Evolutionary conservation across 2,797 vertebrate species (phyloP).

Genomic region (Myotis myotis): DNA sequence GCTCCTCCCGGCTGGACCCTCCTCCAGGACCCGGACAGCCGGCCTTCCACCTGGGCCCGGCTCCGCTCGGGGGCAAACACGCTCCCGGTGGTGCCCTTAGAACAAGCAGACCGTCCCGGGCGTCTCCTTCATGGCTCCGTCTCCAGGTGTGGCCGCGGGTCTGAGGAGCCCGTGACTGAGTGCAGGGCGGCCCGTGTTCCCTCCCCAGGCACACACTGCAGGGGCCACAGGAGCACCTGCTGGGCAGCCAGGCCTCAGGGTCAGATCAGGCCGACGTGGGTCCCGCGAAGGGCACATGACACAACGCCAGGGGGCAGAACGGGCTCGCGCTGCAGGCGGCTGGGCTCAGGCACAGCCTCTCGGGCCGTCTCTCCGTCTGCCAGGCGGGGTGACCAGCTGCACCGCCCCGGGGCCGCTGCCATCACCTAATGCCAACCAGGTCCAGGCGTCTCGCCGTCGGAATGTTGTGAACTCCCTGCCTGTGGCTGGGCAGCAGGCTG

Average conservation of each 20-base stretch:
- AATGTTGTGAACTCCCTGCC: not conserved
- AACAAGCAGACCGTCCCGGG: accelerated
- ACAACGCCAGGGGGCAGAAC: accelerated
- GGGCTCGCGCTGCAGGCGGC: accelerated
- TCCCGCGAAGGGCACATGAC: accelerated
- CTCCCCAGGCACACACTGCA: accelerated
- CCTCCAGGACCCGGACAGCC: not conserved
- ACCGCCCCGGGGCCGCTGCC: accelerated
- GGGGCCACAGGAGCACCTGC: not conserved
- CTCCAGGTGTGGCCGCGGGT: not conserved
- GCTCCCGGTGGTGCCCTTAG: accelerated
- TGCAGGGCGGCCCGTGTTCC: not conserved
- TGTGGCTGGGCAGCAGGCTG: not conserved
- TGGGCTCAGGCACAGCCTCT: too few relatives aligned
- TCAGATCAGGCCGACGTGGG: not conserved
- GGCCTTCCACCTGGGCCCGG: not conserved
- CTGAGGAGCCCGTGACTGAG: not conserved
- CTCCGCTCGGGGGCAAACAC: accelerated
- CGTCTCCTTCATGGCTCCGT: accelerated
- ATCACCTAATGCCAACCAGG: not conserved
- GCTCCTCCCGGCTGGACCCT: not conserved
- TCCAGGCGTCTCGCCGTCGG: accelerated
- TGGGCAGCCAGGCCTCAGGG: accelerated
- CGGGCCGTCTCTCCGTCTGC: not conserved
- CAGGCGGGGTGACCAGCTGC: accelerated